Conservation (phyloP, 2,797 vertebrate genomes). For the Sphenodon punctatus region DNA sequence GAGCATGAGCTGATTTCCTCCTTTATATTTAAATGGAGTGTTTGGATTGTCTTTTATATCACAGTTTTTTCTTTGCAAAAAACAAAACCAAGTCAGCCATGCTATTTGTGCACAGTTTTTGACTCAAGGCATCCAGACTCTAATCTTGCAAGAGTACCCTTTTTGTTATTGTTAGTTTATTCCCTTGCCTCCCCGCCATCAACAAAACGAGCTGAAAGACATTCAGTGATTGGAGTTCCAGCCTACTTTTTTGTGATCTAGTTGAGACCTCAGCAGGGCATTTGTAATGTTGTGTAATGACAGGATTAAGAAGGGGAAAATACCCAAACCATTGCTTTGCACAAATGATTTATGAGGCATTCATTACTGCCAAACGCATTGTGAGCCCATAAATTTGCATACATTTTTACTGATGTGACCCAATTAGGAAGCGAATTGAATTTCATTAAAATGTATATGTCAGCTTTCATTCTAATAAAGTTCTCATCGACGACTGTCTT, state of each 20-base stretch:
- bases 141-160: not conserved
- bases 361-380: constrained; percentile 32
- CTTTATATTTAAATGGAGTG: not conserved
- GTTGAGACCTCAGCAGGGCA: not conserved
- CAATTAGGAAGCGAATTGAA: constrained; percentile 69
- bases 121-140: not conserved
- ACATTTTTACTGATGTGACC: constrained; percentile 69
- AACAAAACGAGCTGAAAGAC: not conserved
- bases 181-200: not conserved
- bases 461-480: constrained; percentile 38
- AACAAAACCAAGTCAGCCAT: not conserved
- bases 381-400: constrained; percentile 74
- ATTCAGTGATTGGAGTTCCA: not conserved
- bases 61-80: not conserved
- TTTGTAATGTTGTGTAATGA: constrained; percentile 30
- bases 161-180: not conserved
- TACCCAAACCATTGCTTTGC: constrained; percentile 30
- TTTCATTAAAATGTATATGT: constrained; percentile 56
- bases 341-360: constrained; percentile 64
- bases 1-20: not conserved
- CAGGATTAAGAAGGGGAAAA: constrained; percentile 19
- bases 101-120: not conserved
- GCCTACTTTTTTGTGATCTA: not conserved
- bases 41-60: not conserved
- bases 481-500: constrained; percentile 36